Evolutionary conservation across 2,888 invertebrate genomes (phyloP), one percentile per base, ranked within the genome.

Genomic region (Tinea trinotella): DNA sequence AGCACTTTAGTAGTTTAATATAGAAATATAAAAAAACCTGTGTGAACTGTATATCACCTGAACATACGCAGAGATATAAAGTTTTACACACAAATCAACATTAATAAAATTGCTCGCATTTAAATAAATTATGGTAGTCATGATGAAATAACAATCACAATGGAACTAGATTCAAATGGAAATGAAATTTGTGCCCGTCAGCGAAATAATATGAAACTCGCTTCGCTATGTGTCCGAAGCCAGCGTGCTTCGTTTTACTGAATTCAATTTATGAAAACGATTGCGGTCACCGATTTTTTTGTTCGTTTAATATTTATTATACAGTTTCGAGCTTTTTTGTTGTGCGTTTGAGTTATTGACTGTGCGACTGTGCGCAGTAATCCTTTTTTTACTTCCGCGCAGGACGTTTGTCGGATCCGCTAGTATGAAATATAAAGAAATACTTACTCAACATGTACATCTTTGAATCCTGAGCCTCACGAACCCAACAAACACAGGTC

Each of bases 201-300:
- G 30, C 30, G 30, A 30, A 30, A 30, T 30, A 30, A 30, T 30
- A 4, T 30, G 7, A 7, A 5, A 7, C 7, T 22, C 22, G 7
- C 30, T 15, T n/a, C 40, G 40, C 40, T n/a, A 40, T 40, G 40
- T 40, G 2, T 13, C 40, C 40, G 13, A n/a, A 40, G n/a, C 13
- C 40, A 40, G 40, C 15, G 7, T 61, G 60, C 63, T 60, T 57
- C 61, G 59, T 60, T 62, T 61, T 59, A 53, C 59, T 58, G 61
- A 64, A 63, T 67, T 69, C 68, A 71, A 75, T 73, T 71, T 70
- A 65, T 59, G 66, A 55, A 58, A 62, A 66, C 62, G 68, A 66
- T 67, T 67, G 60, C 68, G 68, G 70, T 61, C 66, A 66, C 61
- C 6, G 24, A 52, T 34, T 19, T 18, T 36, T 54, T 30, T 19